Base-by-base conservation (phyloP, 1,140 invertebrate genomes). In the Drosophila kohkoa region DNA sequence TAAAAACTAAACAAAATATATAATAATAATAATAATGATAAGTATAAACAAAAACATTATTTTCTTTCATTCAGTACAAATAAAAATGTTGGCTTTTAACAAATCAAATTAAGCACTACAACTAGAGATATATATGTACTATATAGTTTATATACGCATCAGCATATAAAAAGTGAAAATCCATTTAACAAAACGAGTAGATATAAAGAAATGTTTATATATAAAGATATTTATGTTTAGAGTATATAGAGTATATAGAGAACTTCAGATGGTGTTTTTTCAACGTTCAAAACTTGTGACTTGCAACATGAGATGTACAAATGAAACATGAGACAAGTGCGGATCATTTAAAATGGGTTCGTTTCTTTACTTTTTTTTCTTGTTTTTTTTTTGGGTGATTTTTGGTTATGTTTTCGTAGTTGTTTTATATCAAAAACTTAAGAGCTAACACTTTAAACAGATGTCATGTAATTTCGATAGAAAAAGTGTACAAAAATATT, bases 131-230 rank as follows among this genome's bases (percentile, higher is more conserved):
- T 49, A 63, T 55, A 62, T 59, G 43, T 71, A 67, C 20, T 82
- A 75, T 65, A 55, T 75, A 62, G 60, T 76, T 68, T 62, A 72
- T 86, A 75, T 78, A 69, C 54, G 45, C 16, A 48, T 66, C 43
- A 15, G 80, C 80, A 67, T 83, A 83, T 59, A 35, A 74, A 62
- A 65, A 11, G 32, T 71, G 48, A 57, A 72, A 88, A 82, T 87
- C 82, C 82, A 88, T 88, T 88, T 71, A 87, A 87, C 83, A 87
- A 82, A 86, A 88, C 83, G 74, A 79, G 69, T 82, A 86, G 78
- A 76, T 85, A 85, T 77, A 65, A 45, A 66, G 63, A 60, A 71
- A 57, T 58, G 52, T 81, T 10, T 41, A 72, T 62, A 38, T 80
- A 67, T 62, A 48, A 25, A 25, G 15, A 35, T 64, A 46, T 58